Conservation (phyloP, 2,797 vertebrate genomes). For the Balearica regulorum region DNA sequence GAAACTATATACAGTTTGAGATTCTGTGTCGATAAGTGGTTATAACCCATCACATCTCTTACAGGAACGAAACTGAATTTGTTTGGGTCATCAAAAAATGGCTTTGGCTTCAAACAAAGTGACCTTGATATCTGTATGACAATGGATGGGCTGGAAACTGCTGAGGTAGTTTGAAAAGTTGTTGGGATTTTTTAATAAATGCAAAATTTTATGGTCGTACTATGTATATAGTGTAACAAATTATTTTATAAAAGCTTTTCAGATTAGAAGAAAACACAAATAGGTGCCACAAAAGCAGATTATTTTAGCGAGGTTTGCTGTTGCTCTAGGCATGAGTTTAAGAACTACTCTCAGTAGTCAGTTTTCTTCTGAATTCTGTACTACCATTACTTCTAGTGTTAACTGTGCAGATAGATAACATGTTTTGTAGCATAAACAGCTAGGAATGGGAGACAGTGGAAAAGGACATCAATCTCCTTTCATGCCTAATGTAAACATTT, state of each 20-base stretch:
- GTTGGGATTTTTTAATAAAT: neutral
- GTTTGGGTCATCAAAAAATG: constrained; percentile 96
- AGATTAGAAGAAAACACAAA: neutral
- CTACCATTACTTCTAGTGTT: neutral
- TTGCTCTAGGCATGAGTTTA: neutral
- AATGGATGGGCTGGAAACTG: constrained; percentile 84
- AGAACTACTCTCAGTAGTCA: neutral
- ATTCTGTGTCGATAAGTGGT: neutral
- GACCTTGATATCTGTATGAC: constrained; percentile 97
- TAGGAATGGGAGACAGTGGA: neutral
- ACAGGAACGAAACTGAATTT: constrained; percentile 87
- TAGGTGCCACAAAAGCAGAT: neutral
- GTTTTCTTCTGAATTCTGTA: neutral
- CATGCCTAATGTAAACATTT: neutral
- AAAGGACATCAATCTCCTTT: neutral
- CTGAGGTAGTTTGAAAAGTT: constrained; percentile 77
- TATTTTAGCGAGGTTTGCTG: neutral
- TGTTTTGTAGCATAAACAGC: neutral
- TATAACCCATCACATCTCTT: neutral
- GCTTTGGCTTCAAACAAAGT: constrained; percentile 95
- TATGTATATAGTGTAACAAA: neutral
- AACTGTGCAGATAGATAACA: neutral
- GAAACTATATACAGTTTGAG: neutral
- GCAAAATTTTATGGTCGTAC: neutral
- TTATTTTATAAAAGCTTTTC: neutral